These are phyloP conservation scores for Holotrichia oblita DNA, from an alignment of 1,140 invertebrate genomes.

Conservation along the genomic window DNA sequence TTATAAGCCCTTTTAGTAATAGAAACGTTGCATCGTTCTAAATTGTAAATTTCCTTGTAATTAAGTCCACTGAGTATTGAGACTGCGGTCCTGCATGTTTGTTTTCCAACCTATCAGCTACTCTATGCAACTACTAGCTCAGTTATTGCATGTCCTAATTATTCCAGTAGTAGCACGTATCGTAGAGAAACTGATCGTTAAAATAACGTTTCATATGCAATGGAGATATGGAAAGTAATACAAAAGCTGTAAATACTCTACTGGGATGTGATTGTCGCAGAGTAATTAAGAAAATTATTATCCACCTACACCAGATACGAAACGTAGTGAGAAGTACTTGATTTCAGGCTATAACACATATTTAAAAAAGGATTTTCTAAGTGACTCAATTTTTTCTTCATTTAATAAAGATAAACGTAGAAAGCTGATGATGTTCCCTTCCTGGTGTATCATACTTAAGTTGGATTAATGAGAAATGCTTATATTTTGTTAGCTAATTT, in stretches of 20 bases:
- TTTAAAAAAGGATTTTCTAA: too few relatives aligned
- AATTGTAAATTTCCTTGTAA: slow-evolving; percentile 10
- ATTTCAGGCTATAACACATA: too few relatives aligned
- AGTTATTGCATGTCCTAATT: slow-evolving; percentile 12
- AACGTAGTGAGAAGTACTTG: not conserved
- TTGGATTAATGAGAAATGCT: too few relatives aligned
- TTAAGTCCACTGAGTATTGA: slow-evolving; percentile 14
- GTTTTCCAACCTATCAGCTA: slow-evolving; percentile 2
- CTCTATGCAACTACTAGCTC: not conserved
- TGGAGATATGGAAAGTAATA: slow-evolving; percentile 10
- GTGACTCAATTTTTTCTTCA: too few relatives aligned
- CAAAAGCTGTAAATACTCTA: slow-evolving; percentile 8
- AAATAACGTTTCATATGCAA: slow-evolving; percentile 7
- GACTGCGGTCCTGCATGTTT: slow-evolving; percentile 6
- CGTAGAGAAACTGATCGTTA: not conserved
- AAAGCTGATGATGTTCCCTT: too few relatives aligned
- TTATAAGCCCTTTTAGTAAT: not conserved
- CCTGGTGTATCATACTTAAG: too few relatives aligned
- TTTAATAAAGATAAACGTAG: too few relatives aligned
- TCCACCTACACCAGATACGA: not conserved
- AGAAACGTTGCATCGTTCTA: not conserved
- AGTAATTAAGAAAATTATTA: not conserved
- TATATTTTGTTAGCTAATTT: too few relatives aligned
- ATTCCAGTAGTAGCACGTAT: slow-evolving; percentile 11
- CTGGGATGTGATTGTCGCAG: not conserved